phyloP scores from a whole-genome alignment of 2,113 vertebrate species.

The Campylomormyrus numenius region DNA sequence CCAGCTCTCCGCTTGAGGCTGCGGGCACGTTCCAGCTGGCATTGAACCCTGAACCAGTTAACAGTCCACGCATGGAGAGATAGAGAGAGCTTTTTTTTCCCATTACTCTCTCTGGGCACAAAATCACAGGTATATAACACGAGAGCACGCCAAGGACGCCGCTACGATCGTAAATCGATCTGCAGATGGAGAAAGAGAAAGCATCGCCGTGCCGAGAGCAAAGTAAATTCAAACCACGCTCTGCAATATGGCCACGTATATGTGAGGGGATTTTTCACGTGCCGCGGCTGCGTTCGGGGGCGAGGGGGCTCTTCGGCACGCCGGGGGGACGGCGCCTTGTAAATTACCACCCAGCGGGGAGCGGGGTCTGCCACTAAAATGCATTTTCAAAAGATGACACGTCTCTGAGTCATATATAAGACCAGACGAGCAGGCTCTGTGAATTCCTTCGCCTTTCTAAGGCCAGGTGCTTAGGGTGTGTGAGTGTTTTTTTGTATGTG shows the following conservation, averaged over 20 bases:
- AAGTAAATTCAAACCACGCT: not conserved
- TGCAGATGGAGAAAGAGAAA: not conserved
- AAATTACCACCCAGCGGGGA: not conserved
- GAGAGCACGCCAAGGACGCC: not conserved
- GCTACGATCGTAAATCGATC: conserved; percentile 3
- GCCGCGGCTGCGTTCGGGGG: not conserved
- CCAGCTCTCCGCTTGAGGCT: not conserved
- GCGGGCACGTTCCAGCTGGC: not conserved
- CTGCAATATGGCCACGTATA: not conserved
- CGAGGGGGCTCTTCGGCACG: not conserved
- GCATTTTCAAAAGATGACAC: not conserved
- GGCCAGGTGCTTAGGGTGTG: not conserved
- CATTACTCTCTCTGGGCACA: conserved; percentile 11
- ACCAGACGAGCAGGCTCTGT: not conserved
- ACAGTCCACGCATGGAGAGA: not conserved
- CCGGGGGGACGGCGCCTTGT: not conserved
- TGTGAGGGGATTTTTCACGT: not conserved
- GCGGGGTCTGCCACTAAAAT: not conserved
- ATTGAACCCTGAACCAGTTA: not conserved
- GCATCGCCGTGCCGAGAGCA: not conserved
- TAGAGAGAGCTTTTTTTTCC: conserved; percentile 18
- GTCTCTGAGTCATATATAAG: not conserved
- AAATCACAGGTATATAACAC: conserved; percentile 4
- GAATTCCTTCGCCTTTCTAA: not conserved
- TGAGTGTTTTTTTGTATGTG: not conserved